Percentiles rank a stretch among this genome's conserved stretches.
These are phyloP conservation scores for Microchrysa polita DNA, from an alignment of 2,888 invertebrate genomes.

Conservation along the genomic window DNA sequence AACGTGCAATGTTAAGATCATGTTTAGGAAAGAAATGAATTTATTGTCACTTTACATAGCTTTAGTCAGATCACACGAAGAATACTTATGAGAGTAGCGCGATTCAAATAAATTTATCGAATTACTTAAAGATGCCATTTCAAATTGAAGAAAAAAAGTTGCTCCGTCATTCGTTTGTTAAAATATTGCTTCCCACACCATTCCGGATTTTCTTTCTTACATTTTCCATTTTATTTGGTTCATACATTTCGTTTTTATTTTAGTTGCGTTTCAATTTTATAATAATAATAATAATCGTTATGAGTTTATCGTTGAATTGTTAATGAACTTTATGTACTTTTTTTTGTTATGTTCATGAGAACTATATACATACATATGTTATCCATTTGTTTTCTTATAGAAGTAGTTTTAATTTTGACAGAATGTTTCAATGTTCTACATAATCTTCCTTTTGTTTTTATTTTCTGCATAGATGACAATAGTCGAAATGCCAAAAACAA, in stretches of 20 bases:
- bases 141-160: constrained; percentile 47
- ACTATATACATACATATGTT: too few relatives aligned
- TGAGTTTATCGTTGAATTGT: constrained; percentile 14
- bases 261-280: constrained; percentile 34
- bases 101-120: neutral
- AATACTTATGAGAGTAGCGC: constrained; percentile 3
- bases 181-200: constrained; percentile 66
- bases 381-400: constrained; percentile 36
- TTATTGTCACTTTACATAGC: too few relatives aligned
- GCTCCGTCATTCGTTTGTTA: constrained; percentile 63
- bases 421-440: constrained; percentile 34
- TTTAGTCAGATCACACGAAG: neutral
- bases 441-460: neutral
- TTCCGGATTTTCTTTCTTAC: constrained; percentile 60
- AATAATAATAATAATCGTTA: constrained; percentile 1
- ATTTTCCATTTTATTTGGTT: constrained; percentile 55
- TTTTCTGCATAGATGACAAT: constrained; percentile 12
- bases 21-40: too few relatives aligned
- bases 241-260: neutral
- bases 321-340: constrained; percentile 35
- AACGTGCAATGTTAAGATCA: neutral
- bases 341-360: constrained; percentile 20
- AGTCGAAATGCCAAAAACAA: neutral
- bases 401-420: constrained; percentile 36
- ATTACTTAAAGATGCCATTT: constrained; percentile 55